Evolutionary conservation across 2,888 invertebrate genomes (phyloP), one percentile per base, ranked within the genome.

Genomic region (Venustoraphidia nigricollis): DNA sequence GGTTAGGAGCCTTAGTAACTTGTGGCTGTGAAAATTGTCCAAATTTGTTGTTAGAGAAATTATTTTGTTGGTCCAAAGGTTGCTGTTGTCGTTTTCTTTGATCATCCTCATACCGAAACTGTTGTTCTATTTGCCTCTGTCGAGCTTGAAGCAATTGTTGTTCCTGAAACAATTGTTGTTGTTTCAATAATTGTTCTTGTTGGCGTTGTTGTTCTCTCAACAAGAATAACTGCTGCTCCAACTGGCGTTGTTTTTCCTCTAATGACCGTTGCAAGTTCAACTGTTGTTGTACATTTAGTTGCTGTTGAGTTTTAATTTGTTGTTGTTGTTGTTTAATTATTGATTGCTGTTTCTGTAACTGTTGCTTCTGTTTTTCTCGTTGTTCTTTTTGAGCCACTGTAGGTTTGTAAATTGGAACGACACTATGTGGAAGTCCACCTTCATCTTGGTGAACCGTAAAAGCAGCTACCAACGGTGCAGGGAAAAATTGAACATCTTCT

Each of bases 381-480:
- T 53, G 72, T 17, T 14, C 17, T 14, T n/a, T 27, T 44, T 13
- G 44, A 9, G 11, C 36, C 42, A 36, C 43, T 37, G 27, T 27
- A 6, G 27, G 70, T 58, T 77, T 77, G 58, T 73, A 78, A 56
- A 86, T 73, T 0, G 88, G 84, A 45, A 85, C 79, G 1, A 88
- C 83, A 62, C 81, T 83, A 56, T 83, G 82, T 0, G 89, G 85
- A n/a, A 79, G 61, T 1, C 89, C 89, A 34, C 73, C 72, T 53
- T 80, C 81, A 59, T 89, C 88, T 64, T 89, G 82, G 54, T 89
- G 86, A 0, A 89, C 84, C 0, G 89, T 89, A 58, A 89, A 89
- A 0, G 89, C 89, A 2, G 87, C 85, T 0, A 89, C 83, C 50
- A 89, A 62, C 0, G 89, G 88, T 3, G 88, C 88, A 55, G 81